Percentiles rank a stretch among this genome's conserved stretches.
Conservation (phyloP, 2,797 vertebrate species). For the Channa striata region DNA sequence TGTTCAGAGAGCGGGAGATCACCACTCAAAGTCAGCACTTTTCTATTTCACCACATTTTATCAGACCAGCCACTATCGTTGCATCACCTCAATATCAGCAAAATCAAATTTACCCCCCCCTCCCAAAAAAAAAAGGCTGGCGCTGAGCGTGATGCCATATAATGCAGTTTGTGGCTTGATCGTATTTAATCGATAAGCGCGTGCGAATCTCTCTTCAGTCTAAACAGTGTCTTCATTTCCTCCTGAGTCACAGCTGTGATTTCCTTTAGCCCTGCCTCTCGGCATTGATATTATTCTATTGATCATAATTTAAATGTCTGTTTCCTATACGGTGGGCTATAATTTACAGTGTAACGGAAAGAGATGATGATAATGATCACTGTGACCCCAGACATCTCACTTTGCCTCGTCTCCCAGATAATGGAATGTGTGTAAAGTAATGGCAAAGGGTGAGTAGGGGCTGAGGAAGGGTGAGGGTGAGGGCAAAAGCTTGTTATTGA, state of each 20-base stretch:
- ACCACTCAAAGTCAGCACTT: not conserved
- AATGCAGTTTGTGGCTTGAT: slow-evolving; percentile 53
- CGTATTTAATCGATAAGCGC: slow-evolving; percentile 62
- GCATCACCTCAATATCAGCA: slow-evolving; percentile 13
- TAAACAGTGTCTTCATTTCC: slow-evolving; percentile 48
- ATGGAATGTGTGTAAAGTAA: slow-evolving; percentile 79
- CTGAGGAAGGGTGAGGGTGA: slow-evolving; percentile 50
- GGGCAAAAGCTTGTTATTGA: slow-evolving; percentile 76
- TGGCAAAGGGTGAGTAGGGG: slow-evolving; percentile 59
- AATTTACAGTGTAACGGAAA: slow-evolving; percentile 74
- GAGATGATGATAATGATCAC: slow-evolving; percentile 78
- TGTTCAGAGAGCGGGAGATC: slow-evolving; percentile 27
- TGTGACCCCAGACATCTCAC: slow-evolving; percentile 75
- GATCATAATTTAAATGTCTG: slow-evolving; percentile 85
- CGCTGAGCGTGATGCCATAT: slow-evolving; percentile 38
- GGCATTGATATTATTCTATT: slow-evolving; percentile 79
- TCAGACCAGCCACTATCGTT: slow-evolving; percentile 9
- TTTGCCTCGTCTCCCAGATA: slow-evolving; percentile 74
- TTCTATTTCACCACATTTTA: slow-evolving; percentile 30
- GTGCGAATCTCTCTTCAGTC: slow-evolving; percentile 42
- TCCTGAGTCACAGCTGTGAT: slow-evolving; percentile 58
- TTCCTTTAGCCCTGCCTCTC: slow-evolving; percentile 72
- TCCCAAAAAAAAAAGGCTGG: not conserved
- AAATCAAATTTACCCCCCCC: slow-evolving; percentile 16
- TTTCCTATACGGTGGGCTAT: slow-evolving; percentile 75